phyloP scores from a whole-genome alignment of 64 coral and sea anemone genomes.

The Montipora efflorescens region DNA sequence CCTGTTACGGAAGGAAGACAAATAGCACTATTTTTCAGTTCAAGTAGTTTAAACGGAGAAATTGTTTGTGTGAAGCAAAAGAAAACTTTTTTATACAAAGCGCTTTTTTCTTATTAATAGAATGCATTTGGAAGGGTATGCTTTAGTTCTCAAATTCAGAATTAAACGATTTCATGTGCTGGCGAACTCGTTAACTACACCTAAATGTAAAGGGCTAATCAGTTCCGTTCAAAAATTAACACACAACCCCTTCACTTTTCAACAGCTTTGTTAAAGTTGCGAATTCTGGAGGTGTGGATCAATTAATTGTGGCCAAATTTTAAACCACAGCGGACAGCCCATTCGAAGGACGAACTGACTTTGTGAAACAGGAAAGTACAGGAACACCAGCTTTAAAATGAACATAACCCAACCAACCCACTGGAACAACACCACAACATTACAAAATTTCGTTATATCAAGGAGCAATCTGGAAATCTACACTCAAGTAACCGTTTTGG shows the following conservation, averaged over 20 bases:
- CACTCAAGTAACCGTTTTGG: slow-evolving; percentile 40
- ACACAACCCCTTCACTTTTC: not conserved
- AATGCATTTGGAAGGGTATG: not conserved
- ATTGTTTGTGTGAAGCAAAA: no score
- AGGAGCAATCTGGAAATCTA: slow-evolving; percentile 4
- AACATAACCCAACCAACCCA: not conserved
- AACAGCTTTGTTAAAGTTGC: not conserved
- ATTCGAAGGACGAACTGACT: no score
- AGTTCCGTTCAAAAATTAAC: slow-evolving; percentile 25
- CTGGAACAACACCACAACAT: not conserved
- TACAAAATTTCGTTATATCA: not conserved
- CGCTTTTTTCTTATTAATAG: not conserved
- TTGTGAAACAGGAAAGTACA: no score
- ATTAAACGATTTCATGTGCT: not conserved
- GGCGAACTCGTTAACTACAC: not conserved
- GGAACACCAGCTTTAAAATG: not conserved
- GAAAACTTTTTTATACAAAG: no score
- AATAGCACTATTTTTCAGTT: no score
- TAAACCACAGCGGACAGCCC: no score
- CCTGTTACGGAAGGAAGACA: no score
- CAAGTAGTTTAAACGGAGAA: no score
- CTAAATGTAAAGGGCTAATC: not conserved
- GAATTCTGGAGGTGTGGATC: not conserved
- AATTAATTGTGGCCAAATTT: no score
- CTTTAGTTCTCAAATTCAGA: not conserved